These are phyloP conservation scores for Cartodere bifasciata DNA, from an alignment of 2,888 invertebrate genomes.

Conservation along the genomic window DNA sequence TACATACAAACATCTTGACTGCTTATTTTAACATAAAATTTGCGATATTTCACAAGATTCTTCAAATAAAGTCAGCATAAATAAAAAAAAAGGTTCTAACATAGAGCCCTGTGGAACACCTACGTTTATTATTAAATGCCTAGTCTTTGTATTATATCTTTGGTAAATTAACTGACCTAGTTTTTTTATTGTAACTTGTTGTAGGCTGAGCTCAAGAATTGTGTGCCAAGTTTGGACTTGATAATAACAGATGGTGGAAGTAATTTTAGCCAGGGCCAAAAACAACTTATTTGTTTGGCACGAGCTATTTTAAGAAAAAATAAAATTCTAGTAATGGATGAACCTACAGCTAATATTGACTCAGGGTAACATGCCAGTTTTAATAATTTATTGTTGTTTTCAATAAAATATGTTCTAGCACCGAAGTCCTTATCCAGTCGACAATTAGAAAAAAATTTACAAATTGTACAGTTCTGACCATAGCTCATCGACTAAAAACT, in stretches of 20 bases:
- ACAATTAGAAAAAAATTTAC: slow-evolving; percentile 69
- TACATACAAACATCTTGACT: too few relatives aligned
- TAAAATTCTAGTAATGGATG: slow-evolving; percentile 11
- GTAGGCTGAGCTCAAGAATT: slow-evolving; percentile 62
- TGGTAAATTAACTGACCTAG: too few relatives aligned
- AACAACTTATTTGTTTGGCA: slow-evolving; percentile 25
- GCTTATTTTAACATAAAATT: too few relatives aligned
- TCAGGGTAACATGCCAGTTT: slow-evolving; percentile 6
- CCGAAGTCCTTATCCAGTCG: slow-evolving; percentile 71
- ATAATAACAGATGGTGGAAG: slow-evolving; percentile 62
- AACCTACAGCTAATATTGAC: slow-evolving; percentile 11
- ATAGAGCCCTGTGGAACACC: not conserved
- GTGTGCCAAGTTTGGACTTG: slow-evolving; percentile 49
- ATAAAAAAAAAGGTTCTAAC: not conserved
- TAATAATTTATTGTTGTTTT: slow-evolving; percentile 6
- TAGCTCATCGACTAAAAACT: slow-evolving; percentile 86
- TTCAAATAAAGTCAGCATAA: not conserved
- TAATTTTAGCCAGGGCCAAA: slow-evolving; percentile 79
- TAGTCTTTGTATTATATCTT: too few relatives aligned
- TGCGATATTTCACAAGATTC: too few relatives aligned
- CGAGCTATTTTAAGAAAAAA: slow-evolving; percentile 10
- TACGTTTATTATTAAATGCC: too few relatives aligned
- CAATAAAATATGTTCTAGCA: slow-evolving; percentile 42
- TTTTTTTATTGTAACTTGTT: slow-evolving; percentile 2
- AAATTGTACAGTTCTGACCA: too few relatives aligned